A percentile compares a stretch with the other conserved stretches of the same genome.
Evolutionary conservation across 2,113 vertebrate genomes (phyloP).

Genomic region (Colaptes auratus): DNA sequence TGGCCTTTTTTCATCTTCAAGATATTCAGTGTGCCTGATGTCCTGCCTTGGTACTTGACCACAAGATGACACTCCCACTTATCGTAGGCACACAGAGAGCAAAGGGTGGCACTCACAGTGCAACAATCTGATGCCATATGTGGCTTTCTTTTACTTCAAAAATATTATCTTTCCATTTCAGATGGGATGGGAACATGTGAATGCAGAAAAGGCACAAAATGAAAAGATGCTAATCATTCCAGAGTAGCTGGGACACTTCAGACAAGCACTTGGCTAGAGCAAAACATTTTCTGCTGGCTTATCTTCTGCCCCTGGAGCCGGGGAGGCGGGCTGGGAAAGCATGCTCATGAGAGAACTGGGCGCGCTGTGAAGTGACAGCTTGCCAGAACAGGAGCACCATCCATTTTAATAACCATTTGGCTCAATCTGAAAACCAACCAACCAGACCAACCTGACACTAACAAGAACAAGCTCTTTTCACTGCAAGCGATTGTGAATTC

Average conservation of each 20-base stretch:
- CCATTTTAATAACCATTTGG: conserved; percentile 70
- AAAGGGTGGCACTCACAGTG: not conserved
- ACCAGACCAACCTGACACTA: conserved; percentile 61
- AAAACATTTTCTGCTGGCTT: conserved; percentile 44
- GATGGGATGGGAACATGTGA: not conserved
- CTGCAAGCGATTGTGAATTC: conserved; percentile 38
- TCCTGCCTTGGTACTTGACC: not conserved
- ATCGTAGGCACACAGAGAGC: not conserved
- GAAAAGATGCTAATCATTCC: conserved; percentile 39
- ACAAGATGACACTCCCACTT: not conserved
- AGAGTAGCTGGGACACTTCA: conserved; percentile 40
- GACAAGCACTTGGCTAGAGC: conserved; percentile 35
- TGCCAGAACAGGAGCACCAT: conserved; percentile 63
- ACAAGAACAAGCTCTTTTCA: conserved; percentile 59
- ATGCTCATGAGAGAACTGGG: not conserved
- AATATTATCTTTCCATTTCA: conserved; percentile 41
- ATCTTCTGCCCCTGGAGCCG: conserved; percentile 1
- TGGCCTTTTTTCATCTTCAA: not conserved
- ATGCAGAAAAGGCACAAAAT: not conserved
- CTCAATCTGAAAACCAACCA: conserved; percentile 68
- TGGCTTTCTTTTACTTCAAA: not conserved
- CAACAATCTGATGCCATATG: not conserved
- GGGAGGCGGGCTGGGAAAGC: conserved; percentile 30
- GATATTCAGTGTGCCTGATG: not conserved
- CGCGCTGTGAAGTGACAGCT: conserved; percentile 34